These are phyloP conservation scores for Thereva nobilitata DNA, from an alignment of 2,888 invertebrate genomes.

Conservation along the genomic window DNA sequence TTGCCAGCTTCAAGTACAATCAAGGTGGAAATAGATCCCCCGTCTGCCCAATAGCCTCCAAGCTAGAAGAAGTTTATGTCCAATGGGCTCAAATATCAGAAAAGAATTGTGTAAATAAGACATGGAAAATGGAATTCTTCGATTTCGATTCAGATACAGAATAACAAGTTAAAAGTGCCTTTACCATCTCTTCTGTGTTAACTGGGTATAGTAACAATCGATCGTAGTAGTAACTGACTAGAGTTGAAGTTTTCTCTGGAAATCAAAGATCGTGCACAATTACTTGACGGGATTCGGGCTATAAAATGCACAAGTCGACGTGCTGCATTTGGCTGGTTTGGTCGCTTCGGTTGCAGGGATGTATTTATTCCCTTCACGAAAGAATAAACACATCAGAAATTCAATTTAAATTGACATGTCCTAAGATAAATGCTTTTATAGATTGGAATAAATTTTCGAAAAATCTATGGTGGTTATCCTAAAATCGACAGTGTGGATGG, in stretches of 20 bases:
- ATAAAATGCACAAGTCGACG: conserved; percentile 33
- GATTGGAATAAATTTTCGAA: conserved; percentile 41
- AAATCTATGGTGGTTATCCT: conserved; percentile 6
- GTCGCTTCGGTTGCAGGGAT: background rate
- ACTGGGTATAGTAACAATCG: too few species aligned
- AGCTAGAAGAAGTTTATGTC: background rate
- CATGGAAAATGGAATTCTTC: conserved; percentile 29
- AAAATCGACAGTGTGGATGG: background rate
- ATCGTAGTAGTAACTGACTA: background rate
- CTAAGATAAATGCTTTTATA: conserved; percentile 43
- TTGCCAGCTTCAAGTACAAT: too few species aligned
- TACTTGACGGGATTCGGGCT: conserved; percentile 27
- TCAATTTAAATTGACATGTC: conserved; percentile 46
- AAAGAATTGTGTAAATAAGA: conserved; percentile 39
- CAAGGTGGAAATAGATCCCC: too few species aligned
- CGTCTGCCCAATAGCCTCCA: too few species aligned
- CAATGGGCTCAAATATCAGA: conserved; percentile 36
- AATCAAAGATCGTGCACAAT: conserved; percentile 32
- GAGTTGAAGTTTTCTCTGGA: conserved; percentile 18
- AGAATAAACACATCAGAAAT: conserved; percentile 45
- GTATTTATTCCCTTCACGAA: conserved; percentile 42
- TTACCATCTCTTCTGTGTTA: too few species aligned
- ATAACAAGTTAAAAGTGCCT: too few species aligned
- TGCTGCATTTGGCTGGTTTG: conserved; percentile 1
- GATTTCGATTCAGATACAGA: background rate